A percentile compares a stretch with the other conserved stretches of the same genome.
phyloP scores from a whole-genome alignment of 1,140 invertebrate species.

The Drosophila pectinifera region DNA sequence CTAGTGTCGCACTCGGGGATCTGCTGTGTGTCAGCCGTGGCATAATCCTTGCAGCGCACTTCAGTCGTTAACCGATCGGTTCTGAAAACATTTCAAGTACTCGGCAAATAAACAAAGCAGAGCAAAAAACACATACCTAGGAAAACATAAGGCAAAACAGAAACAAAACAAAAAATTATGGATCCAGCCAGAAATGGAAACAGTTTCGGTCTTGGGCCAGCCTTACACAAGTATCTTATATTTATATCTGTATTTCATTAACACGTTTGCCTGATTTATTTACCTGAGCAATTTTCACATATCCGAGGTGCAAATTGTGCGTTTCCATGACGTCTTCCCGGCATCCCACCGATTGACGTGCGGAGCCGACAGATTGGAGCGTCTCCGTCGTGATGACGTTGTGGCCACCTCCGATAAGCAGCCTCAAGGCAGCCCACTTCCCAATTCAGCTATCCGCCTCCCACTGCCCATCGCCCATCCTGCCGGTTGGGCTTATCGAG shows the following conservation, averaged over 20 bases:
- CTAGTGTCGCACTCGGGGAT: conserved; percentile 1
- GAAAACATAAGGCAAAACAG: conserved; percentile 33
- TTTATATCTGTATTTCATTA: conserved; percentile 59
- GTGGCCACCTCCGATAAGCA: conserved; percentile 35
- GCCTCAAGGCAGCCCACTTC: conserved; percentile 39
- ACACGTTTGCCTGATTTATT: conserved; percentile 67
- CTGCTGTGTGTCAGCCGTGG: conserved; percentile 39
- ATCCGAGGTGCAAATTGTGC: conserved; percentile 51
- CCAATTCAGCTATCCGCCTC: conserved; percentile 1
- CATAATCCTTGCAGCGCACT: conserved; percentile 50
- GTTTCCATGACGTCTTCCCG: conserved; percentile 64
- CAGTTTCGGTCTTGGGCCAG: conserved; percentile 10
- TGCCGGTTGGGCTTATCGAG: conserved; percentile 16
- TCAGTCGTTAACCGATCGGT: conserved; percentile 22
- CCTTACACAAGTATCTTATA: conserved; percentile 6
- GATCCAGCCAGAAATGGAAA: conserved; percentile 36
- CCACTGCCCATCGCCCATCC: neutral
- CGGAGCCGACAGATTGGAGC: conserved; percentile 34
- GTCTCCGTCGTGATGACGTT: conserved; percentile 44
- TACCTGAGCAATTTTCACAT: conserved; percentile 71
- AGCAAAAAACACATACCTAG: conserved; percentile 21
- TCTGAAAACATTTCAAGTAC: conserved; percentile 69
- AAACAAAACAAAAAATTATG: conserved; percentile 45
- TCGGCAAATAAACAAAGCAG: conserved; percentile 59
- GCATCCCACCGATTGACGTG: conserved; percentile 35